Conservation (phyloP, 2,797 vertebrate genomes). For the Sebastolobus altivelis region DNA sequence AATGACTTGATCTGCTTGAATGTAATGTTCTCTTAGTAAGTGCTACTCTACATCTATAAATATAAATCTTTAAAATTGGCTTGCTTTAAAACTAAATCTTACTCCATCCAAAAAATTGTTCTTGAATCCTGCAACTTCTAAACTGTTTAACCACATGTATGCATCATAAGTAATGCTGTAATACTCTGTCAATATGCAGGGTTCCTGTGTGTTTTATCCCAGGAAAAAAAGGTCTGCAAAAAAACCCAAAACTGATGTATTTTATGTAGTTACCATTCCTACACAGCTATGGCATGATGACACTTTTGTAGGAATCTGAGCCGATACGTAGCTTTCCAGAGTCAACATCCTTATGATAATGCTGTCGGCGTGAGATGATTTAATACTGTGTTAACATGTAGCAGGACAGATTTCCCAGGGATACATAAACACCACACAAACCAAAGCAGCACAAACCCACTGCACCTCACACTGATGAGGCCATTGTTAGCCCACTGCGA, state of each 20-base stretch:
- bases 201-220: constrained; percentile 2
- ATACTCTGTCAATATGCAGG: neutral
- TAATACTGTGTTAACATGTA: constrained; percentile 76
- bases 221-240: neutral
- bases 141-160: constrained; percentile 7
- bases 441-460: constrained; percentile 41
- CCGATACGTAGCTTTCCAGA: constrained; percentile 49
- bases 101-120: neutral
- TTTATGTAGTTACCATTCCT: neutral
- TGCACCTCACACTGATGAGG: constrained; percentile 51
- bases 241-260: neutral
- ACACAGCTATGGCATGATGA: constrained; percentile 20
- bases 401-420: constrained; percentile 54
- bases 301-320: constrained; percentile 33
- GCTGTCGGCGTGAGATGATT: constrained; percentile 62
- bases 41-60: neutral
- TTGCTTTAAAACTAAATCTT: neutral
- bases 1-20: constrained; percentile 14
- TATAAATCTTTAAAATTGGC: neutral
- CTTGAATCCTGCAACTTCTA: constrained; percentile 7
- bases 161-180: neutral
- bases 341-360: constrained; percentile 73
- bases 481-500: constrained; percentile 47
- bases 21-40: constrained; percentile 2
- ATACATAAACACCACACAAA: constrained; percentile 65